Base-by-base conservation (phyloP, 2,797 vertebrate species). In the Rousettus madagascariensis region DNA sequence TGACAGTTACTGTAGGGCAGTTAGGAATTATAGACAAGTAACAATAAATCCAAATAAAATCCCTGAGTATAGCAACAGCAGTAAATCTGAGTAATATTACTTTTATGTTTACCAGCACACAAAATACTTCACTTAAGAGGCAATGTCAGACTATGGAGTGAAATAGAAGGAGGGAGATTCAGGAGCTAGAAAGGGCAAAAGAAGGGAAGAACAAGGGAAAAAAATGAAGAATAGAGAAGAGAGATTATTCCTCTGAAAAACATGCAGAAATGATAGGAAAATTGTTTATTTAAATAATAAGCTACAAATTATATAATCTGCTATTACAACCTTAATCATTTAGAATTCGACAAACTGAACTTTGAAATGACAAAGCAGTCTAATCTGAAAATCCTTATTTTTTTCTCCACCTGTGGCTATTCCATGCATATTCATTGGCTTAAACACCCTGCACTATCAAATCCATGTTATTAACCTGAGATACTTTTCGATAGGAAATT, bases 31-130 rank as follows among this genome's bases (percentile, higher is more conserved):
- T 0, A 72, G 94, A 86, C 46, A 94, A 91, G 46, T 79, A 94
- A 30, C 89, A 84, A 11, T 86, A 95, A 94, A 51, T 68, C 84
- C 90, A 91, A 91, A 90, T 97, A 90, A 95, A 95, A 94, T 95
- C 26, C 10, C 46, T 46, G 53, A 78, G 72, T 77, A 24, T 1
- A 8, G 59, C 38, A 57, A 59, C 26, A 57, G 68, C 49, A 94
- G 33, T 96, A 96, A 96, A 95, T 97, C 92, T 91, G 72, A 79
- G 71, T 71, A 93, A 92, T 51, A 82, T 71, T 55, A 72, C 92
- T 95, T 84, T 79, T 26, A 2, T 22, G 24, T 71, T 96, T 95
- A 89, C 89, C 71, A 89, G 95, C 71, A 91, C 95, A 89, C 38
- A 61, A 96, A 94, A 55, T 61, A 46, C 33, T 85, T 93, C 36